Conservation (phyloP, 1,140 invertebrate genomes). For the Eriosoma lanigerum region DNA sequence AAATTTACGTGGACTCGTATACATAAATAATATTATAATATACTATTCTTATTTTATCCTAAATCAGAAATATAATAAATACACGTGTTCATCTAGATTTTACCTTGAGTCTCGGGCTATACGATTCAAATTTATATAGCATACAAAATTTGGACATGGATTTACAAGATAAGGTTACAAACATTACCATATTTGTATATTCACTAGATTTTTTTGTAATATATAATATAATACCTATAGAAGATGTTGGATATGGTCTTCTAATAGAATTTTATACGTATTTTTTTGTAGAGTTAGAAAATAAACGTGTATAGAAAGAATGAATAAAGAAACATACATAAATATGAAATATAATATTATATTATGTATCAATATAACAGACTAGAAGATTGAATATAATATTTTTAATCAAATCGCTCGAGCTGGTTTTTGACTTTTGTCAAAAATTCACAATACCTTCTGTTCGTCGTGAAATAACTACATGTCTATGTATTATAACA, state of each 20-base stretch:
- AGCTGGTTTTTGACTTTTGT: not conserved
- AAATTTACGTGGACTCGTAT: too few relatives aligned
- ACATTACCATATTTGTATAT: not conserved
- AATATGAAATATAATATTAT: not conserved
- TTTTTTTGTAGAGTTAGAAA: not conserved
- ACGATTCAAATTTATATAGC: not conserved
- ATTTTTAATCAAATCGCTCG: not conserved
- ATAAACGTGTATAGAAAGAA: not conserved
- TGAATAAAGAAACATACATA: not conserved
- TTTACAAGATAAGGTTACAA: not conserved
- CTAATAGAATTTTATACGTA: not conserved
- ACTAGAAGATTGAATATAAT: not conserved
- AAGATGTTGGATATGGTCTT: not conserved
- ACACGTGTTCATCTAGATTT: not conserved
- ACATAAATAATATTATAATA: not conserved
- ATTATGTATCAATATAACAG: not conserved
- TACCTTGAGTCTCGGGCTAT: not conserved
- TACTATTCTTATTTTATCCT: not conserved
- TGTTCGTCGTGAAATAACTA: too few relatives aligned
- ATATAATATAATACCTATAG: too few relatives aligned
- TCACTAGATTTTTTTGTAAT: not conserved
- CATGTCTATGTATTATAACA: too few relatives aligned
- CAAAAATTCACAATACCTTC: not conserved
- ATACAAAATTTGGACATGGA: not conserved
- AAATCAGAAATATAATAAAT: not conserved